Evolutionary conservation across 2,113 vertebrate species (phyloP).

Genomic region (Sylvilagus bachmani): DNA sequence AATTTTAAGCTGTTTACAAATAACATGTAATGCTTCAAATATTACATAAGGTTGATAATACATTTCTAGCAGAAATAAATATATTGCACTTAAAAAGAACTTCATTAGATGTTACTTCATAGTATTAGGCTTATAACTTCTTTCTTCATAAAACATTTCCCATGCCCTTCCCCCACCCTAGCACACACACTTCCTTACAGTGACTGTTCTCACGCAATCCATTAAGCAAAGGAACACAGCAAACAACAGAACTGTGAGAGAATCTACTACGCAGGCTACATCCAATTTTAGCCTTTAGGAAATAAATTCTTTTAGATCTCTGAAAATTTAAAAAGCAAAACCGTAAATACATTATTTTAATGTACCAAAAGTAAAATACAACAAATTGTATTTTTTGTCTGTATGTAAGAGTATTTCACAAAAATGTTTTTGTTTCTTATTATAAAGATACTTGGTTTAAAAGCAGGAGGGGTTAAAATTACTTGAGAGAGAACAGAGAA

Average conservation of each 20-base stretch:
- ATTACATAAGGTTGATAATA: slow-evolving; percentile 95
- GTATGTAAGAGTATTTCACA: slow-evolving; percentile 71
- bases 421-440: slow-evolving; percentile 68
- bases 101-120: slow-evolving; percentile 89
- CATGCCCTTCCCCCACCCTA: slow-evolving; percentile 73
- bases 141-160: slow-evolving; percentile 89
- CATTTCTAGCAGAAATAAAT: slow-evolving; percentile 99
- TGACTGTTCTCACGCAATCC: slow-evolving; percentile 88
- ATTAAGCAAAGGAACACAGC: slow-evolving; percentile 89
- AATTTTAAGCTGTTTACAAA: slow-evolving; percentile 98
- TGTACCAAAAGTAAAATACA: slow-evolving; percentile 89
- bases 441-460: neutral
- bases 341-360: slow-evolving; percentile 72
- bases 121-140: slow-evolving; percentile 87
- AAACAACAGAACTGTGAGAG: slow-evolving; percentile 86
- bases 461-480: neutral
- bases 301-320: slow-evolving; percentile 77
- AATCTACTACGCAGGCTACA: slow-evolving; percentile 83
- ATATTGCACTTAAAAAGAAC: slow-evolving; percentile 99
- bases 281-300: slow-evolving; percentile 82
- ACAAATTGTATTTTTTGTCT: slow-evolving; percentile 88
- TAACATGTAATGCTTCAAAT: slow-evolving; percentile 94
- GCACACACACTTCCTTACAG: slow-evolving; percentile 86
- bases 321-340: slow-evolving; percentile 68
- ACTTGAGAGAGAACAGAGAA: neutral